Evolutionary conservation across 2,113 vertebrate species (phyloP).

Genomic region (Notothenia coriiceps): DNA sequence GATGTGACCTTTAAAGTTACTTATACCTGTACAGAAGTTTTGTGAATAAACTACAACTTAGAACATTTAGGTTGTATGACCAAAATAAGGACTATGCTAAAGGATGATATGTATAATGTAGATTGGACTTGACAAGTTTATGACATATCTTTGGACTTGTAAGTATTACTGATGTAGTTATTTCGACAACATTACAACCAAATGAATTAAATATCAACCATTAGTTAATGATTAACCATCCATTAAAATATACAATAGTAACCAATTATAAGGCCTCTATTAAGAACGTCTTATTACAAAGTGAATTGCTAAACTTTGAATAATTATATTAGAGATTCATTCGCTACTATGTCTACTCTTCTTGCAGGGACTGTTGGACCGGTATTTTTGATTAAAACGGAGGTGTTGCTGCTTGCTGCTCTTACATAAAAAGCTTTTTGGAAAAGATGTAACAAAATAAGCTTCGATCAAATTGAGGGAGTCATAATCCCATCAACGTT

Average conservation of each 20-base stretch:
- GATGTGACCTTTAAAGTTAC: neutral
- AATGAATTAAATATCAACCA: neutral
- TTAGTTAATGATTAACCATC: neutral
- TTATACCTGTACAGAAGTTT: neutral
- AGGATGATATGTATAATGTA: neutral
- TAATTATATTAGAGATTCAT: constrained; percentile 2
- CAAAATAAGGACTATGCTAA: neutral
- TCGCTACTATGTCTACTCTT: neutral
- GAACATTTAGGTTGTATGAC: neutral
- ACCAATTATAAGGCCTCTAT: neutral
- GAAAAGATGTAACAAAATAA: constrained; percentile 54
- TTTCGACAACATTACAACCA: neutral
- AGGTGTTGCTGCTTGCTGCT: constrained; percentile 9
- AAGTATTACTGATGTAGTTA: too few species aligned
- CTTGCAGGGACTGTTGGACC: neutral
- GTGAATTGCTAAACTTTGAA: neutral
- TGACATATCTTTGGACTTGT: too few species aligned
- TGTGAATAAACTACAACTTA: neutral
- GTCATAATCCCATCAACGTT: constrained; percentile 49
- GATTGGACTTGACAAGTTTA: neutral
- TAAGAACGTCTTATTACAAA: neutral
- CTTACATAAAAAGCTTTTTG: constrained; percentile 49
- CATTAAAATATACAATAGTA: neutral
- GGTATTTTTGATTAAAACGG: constrained; percentile 33
- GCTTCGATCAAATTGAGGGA: constrained; percentile 49